Conservation (phyloP, 2,113 vertebrate genomes). For the Nibea coibor region DNA sequence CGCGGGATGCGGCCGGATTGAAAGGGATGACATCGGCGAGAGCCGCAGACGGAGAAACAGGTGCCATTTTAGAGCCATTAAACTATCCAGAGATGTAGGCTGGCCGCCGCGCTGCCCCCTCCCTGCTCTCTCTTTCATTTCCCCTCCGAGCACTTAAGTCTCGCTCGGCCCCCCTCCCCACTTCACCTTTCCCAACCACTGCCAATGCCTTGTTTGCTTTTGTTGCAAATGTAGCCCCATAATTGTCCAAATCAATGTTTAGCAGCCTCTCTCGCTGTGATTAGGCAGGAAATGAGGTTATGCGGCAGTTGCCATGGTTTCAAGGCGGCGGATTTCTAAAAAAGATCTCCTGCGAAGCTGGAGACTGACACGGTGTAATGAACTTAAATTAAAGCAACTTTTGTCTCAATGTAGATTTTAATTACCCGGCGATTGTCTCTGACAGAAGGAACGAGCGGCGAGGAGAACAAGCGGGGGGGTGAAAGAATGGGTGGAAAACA, state of each 20-base stretch:
- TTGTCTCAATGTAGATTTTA: constrained; percentile 72
- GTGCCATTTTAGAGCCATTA: constrained; percentile 64
- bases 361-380: constrained; percentile 64
- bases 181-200: constrained; percentile 63
- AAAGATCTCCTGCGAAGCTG: constrained; percentile 56
- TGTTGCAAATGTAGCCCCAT: constrained; percentile 70
- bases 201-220: constrained; percentile 69
- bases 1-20: constrained; percentile 3
- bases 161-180: constrained; percentile 18
- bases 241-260: constrained; percentile 81
- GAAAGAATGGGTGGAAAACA: constrained; percentile 58
- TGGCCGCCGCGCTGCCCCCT: constrained; percentile 10
- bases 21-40: constrained; percentile 21
- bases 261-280: constrained; percentile 65
- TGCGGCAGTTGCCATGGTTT: constrained; percentile 77
- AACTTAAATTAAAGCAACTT: constrained; percentile 81
- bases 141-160: constrained; percentile 57
- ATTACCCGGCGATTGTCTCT: constrained; percentile 64
- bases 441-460: constrained; percentile 40
- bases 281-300: constrained; percentile 76
- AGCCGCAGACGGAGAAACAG: constrained; percentile 32
- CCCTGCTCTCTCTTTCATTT: constrained; percentile 46
- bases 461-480: constrained; percentile 35
- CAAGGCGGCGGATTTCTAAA: constrained; percentile 56
- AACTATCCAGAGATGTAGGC: constrained; percentile 47